A percentile compares a stretch with the other conserved stretches of the same genome.
phyloP scores from a whole-genome alignment of 2,797 vertebrate species.

The Hephaestus fuliginosus region DNA sequence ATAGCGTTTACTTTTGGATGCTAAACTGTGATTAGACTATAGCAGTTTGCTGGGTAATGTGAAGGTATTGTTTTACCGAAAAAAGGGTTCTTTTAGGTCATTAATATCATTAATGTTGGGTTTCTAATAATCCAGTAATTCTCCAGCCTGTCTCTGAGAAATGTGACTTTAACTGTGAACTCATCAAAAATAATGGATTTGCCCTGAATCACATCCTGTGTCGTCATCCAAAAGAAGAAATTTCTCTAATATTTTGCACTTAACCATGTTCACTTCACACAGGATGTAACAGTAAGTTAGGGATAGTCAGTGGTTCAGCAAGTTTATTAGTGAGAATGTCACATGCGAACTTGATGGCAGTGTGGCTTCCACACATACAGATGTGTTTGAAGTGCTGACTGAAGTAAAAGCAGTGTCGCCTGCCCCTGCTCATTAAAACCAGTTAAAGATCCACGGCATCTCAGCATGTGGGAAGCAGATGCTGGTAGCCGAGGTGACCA shows the following conservation, averaged over 20 bases:
- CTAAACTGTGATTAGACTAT: background rate
- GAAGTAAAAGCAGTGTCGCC: slow-evolving; percentile 56
- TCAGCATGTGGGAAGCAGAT: slow-evolving; percentile 80
- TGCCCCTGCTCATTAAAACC: slow-evolving; percentile 66
- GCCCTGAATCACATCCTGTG: background rate
- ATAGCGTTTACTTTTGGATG: background rate
- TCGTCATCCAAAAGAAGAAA: background rate
- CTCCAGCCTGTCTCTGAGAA: slow-evolving; percentile 31
- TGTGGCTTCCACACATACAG: slow-evolving; percentile 49
- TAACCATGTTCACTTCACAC: background rate
- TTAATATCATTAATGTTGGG: background rate
- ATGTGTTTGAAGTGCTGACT: slow-evolving; percentile 73
- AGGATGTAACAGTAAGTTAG: slow-evolving; percentile 35
- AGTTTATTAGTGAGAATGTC: slow-evolving; percentile 36
- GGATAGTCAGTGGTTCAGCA: slow-evolving; percentile 5
- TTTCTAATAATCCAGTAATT: background rate
- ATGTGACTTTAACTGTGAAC: slow-evolving; percentile 43
- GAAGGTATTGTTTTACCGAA: background rate
- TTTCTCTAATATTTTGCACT: slow-evolving; percentile 9
- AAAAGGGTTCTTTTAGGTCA: background rate
- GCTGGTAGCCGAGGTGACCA: slow-evolving; percentile 50
- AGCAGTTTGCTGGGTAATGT: too few species aligned
- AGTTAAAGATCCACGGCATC: slow-evolving; percentile 57
- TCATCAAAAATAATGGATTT: slow-evolving; percentile 16
- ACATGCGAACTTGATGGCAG: slow-evolving; percentile 32